Conservation (phyloP, 2,888 invertebrate genomes). For the Hydropsyche betteni region DNA sequence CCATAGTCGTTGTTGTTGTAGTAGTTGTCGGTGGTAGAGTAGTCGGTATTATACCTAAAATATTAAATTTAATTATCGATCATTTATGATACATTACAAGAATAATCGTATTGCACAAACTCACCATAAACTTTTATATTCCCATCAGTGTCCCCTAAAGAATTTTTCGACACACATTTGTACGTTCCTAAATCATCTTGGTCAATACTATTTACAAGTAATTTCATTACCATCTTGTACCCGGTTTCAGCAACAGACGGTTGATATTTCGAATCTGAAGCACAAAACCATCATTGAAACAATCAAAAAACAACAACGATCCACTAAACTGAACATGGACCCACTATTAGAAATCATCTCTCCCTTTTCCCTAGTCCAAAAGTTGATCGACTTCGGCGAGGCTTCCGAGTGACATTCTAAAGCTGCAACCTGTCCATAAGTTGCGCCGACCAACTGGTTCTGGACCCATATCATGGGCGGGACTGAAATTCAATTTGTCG, state of each 20-base stretch:
- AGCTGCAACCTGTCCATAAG: slow-evolving; percentile 71
- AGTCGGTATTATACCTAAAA: slow-evolving; percentile 50
- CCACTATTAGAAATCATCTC: slow-evolving; percentile 72
- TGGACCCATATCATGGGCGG: slow-evolving; percentile 78
- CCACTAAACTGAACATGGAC: slow-evolving; percentile 46
- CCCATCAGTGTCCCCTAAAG: slow-evolving; percentile 75
- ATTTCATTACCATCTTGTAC: slow-evolving; percentile 73
- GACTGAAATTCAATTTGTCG: slow-evolving; percentile 62
- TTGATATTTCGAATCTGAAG: slow-evolving; percentile 67
- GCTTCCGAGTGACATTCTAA: slow-evolving; percentile 78
- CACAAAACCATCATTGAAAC: no score
- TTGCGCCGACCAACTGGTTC: slow-evolving; percentile 76
- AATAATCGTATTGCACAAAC: slow-evolving; percentile 54
- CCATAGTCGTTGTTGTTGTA: slow-evolving; percentile 46
- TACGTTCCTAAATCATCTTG: slow-evolving; percentile 71
- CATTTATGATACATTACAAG: no score
- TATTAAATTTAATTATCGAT: background rate
- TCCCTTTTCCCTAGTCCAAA: slow-evolving; percentile 72
- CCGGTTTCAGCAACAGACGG: slow-evolving; percentile 70
- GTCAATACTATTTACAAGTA: slow-evolving; percentile 68
- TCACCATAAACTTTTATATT: slow-evolving; percentile 75
- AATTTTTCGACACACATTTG: slow-evolving; percentile 75
- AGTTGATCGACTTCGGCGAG: slow-evolving; percentile 77
- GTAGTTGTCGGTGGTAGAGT: slow-evolving; percentile 47
- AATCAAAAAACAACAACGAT: no score